Conservation (phyloP, 1,140 invertebrate species). For the Alviniconcha marisindica region DNA sequence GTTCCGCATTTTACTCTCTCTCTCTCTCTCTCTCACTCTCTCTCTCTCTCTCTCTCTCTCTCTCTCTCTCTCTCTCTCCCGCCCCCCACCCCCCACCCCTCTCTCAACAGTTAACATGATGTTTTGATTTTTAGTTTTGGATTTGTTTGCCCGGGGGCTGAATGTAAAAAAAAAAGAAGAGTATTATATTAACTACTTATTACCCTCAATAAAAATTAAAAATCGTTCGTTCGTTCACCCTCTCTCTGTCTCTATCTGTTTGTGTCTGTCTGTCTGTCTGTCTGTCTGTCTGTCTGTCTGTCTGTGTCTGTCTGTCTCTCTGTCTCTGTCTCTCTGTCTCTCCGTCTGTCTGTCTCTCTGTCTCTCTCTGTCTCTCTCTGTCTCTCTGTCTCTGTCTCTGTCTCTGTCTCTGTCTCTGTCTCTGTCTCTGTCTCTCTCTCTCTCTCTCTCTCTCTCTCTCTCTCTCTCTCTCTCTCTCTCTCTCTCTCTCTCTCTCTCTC, state of each 20-base stretch:
- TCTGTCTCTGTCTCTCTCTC: conserved; percentile 1
- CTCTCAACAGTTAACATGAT: too few species aligned
- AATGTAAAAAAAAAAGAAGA: too few species aligned
- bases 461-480: conserved; percentile 3
- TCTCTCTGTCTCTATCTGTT: not conserved
- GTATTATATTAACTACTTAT: too few species aligned
- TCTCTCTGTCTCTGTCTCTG: not conserved
- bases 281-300: not conserved
- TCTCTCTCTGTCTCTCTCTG: conserved; percentile 20
- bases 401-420: not conserved
- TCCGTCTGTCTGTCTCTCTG: not conserved
- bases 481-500: conserved; percentile 19
- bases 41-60: not conserved
- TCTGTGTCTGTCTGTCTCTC: not conserved
- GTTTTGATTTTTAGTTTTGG: too few species aligned
- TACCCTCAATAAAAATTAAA: too few species aligned
- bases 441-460: conserved; percentile 18
- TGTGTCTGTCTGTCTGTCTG: not conserved
- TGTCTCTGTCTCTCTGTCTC: not conserved
- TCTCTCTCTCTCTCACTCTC: not conserved
- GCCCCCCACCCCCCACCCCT: too few species aligned
- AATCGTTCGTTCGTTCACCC: too few species aligned
- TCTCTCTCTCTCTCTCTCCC: not conserved
- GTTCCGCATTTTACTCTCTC: too few species aligned
- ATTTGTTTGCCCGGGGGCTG: too few species aligned